Conservation (phyloP, 2,888 invertebrate species). For the Ceriagrion tenellum region DNA sequence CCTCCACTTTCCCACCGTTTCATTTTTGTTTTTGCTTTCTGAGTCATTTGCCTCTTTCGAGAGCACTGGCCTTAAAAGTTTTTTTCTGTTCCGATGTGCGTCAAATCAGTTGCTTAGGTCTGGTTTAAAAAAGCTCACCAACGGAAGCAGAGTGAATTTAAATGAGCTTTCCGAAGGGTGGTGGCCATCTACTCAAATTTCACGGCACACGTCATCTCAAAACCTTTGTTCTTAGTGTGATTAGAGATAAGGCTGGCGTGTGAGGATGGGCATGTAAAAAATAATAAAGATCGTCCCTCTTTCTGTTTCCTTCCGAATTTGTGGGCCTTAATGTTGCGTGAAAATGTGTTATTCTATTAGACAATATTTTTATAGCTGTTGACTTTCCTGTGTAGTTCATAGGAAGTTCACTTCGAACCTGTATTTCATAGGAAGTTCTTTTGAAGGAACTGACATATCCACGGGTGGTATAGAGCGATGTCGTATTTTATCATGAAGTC, state of each 20-base stretch:
- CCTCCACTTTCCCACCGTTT: not conserved
- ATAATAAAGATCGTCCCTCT: too few species aligned
- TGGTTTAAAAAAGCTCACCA: not conserved
- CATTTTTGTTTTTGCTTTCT: not conserved
- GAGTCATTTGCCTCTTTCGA: not conserved
- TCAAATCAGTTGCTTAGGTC: not conserved
- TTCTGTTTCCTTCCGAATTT: too few species aligned
- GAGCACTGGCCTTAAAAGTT: not conserved
- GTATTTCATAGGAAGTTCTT: not conserved
- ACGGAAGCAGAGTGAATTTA: constrained; percentile 25
- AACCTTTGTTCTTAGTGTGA: constrained; percentile 3
- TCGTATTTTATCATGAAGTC: too few species aligned
- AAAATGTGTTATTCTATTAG: not conserved
- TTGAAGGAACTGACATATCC: too few species aligned
- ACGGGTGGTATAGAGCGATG: too few species aligned
- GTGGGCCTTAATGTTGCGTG: too few species aligned
- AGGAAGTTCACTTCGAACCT: not conserved
- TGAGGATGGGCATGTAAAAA: not conserved
- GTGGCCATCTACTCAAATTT: constrained; percentile 15
- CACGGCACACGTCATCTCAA: not conserved
- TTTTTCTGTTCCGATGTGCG: constrained; percentile 4
- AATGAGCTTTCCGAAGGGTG: not conserved
- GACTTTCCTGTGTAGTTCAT: not conserved
- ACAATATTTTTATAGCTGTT: not conserved
- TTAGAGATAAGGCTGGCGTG: not conserved